Conservation (phyloP, 2,888 invertebrate genomes). For the Hartigia nigra region DNA sequence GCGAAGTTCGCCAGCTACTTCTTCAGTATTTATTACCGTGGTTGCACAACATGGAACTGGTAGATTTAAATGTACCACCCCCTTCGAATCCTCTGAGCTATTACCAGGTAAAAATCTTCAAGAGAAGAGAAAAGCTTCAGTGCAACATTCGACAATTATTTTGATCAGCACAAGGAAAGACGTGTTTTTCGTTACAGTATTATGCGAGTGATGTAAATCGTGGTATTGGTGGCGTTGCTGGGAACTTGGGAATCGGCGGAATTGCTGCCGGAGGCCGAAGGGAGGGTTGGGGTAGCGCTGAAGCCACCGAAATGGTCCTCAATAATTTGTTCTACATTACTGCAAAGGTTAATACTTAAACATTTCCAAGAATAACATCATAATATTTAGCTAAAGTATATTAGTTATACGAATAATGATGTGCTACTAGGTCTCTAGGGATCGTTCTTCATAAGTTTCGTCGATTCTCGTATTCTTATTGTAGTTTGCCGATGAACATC, state of each 20-base stretch:
- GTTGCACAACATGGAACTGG: slow-evolving; percentile 98
- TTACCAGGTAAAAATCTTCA: slow-evolving; percentile 74
- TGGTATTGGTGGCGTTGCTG: slow-evolving; percentile 74
- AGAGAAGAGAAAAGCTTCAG: not conserved
- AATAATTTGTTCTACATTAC: slow-evolving; percentile 99
- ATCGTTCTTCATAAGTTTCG: not conserved
- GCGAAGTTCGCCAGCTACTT: slow-evolving; percentile 90
- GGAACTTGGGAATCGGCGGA: slow-evolving; percentile 68
- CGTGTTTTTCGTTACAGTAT: slow-evolving; percentile 58
- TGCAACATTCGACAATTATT: not conserved
- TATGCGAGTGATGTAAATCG: slow-evolving; percentile 66
- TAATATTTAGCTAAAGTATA: not conserved
- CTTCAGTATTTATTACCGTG: slow-evolving; percentile 95
- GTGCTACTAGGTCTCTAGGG: not conserved
- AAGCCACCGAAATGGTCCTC: slow-evolving; percentile 99
- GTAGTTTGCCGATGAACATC: slow-evolving; percentile 95
- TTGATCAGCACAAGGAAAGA: not conserved
- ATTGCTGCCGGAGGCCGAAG: slow-evolving; percentile 77
- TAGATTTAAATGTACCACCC: slow-evolving; percentile 96
- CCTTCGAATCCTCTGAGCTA: slow-evolving; percentile 83
- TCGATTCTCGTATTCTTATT: slow-evolving; percentile 30
- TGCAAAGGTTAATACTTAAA: slow-evolving; percentile 77
- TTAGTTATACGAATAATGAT: not conserved
- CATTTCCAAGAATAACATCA: not conserved
- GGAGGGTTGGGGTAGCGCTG: slow-evolving; percentile 97